Evolutionary conservation across 2,113 vertebrate genomes (phyloP).

Genomic region (Myotis davidii): DNA sequence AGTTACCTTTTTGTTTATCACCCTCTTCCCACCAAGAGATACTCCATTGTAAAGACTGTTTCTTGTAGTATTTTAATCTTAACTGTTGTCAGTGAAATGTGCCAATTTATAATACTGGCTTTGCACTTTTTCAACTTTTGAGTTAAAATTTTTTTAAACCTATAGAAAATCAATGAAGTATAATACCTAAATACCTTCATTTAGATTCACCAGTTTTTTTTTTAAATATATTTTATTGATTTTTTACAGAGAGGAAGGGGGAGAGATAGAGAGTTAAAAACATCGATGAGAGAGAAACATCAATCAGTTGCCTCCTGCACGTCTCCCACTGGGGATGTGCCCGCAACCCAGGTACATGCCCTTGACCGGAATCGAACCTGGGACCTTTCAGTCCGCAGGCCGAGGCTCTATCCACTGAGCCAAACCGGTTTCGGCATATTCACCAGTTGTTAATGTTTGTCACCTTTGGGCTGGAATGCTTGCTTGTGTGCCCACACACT

Average conservation of each 20-base stretch:
- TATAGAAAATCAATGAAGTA: not conserved
- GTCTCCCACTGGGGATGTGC: too few relatives aligned
- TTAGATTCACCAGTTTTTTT: not conserved
- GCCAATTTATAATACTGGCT: not conserved
- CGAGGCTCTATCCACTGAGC: too few relatives aligned
- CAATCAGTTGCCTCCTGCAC: too few relatives aligned
- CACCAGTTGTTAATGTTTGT: not conserved
- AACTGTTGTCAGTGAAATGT: slow-evolving; percentile 1
- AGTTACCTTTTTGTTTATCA: not conserved
- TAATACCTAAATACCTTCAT: not conserved
- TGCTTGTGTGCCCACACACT: not conserved
- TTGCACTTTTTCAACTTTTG: not conserved
- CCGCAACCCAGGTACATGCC: too few relatives aligned
- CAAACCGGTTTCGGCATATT: too few relatives aligned
- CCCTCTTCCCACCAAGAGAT: not conserved
- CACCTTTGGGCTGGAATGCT: not conserved
- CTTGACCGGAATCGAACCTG: too few relatives aligned
- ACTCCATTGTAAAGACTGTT: not conserved
- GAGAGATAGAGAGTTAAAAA: too few relatives aligned
- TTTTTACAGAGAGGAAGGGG: too few relatives aligned
- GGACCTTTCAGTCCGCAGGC: too few relatives aligned
- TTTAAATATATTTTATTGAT: too few relatives aligned
- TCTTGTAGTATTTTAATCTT: not conserved
- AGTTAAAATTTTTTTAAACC: not conserved
- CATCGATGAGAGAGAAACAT: too few relatives aligned